Conservation (phyloP, 2,113 vertebrate genomes). For the Eira barbara region DNA sequence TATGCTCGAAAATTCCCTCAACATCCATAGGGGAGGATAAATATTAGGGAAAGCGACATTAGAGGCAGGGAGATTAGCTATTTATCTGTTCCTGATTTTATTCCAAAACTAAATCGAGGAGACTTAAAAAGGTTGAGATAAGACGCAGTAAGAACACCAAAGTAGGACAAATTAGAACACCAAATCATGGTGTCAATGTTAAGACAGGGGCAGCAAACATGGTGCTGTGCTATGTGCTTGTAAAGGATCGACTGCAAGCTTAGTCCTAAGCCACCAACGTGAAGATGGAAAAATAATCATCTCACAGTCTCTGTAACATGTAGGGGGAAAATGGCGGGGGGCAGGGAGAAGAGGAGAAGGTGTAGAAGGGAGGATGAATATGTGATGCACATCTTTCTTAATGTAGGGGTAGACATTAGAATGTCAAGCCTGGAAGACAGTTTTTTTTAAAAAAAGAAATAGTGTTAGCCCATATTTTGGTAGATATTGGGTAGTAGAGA, state of each 20-base stretch:
- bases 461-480: neutral
- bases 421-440: neutral
- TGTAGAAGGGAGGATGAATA: neutral
- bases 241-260: neutral
- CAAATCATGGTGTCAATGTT: no score
- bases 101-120: conserved; percentile 1
- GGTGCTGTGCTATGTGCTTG: neutral
- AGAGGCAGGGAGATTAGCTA: neutral
- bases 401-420: neutral
- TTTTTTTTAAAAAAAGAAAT: no score
- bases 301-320: neutral
- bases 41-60: neutral
- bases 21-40: neutral
- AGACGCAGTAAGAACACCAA: neutral
- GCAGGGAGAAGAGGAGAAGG: neutral
- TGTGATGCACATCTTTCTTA: neutral
- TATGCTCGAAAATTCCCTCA: neutral
- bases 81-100: neutral
- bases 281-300: neutral
- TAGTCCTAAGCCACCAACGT: neutral
- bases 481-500: neutral
- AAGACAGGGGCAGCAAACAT: neutral
- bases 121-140: neutral
- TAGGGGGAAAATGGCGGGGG: neutral
- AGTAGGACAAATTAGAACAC: no score